phyloP scores from a whole-genome alignment of 2,113 vertebrate species.

The Gymnarchus niloticus region DNA sequence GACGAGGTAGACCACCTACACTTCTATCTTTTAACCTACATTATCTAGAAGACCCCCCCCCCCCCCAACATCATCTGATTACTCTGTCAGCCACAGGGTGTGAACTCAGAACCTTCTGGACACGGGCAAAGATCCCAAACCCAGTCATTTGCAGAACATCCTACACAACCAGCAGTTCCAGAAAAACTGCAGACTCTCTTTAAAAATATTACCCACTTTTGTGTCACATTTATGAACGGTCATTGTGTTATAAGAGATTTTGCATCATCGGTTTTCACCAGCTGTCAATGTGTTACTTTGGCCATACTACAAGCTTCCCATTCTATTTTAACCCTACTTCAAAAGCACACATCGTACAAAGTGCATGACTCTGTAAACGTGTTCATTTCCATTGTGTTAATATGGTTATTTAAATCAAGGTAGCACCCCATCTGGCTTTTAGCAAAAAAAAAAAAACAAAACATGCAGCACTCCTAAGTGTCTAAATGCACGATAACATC shows the following conservation, averaged over 20 bases:
- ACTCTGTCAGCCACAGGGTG: no score
- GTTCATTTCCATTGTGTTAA: background rate
- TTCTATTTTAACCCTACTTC: background rate
- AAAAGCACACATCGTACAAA: background rate
- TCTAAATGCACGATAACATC: background rate
- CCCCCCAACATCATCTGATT: no score
- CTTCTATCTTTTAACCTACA: background rate
- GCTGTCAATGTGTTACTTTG: background rate
- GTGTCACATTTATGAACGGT: background rate
- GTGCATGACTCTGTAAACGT: background rate
- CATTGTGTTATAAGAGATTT: background rate
- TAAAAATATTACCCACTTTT: background rate
- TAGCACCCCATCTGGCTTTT: background rate
- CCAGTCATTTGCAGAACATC: background rate
- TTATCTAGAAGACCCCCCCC: no score
- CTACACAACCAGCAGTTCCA: background rate
- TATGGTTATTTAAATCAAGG: background rate
- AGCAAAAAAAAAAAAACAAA: background rate
- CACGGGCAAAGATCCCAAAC: no score
- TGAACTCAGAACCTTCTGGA: no score
- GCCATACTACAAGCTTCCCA: background rate
- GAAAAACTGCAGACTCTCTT: background rate
- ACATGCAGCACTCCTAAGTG: background rate
- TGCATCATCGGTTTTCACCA: background rate
- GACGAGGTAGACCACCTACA: background rate